These are phyloP conservation scores for Leptopilina syphax DNA, from an alignment of 2,888 invertebrate genomes.

Conservation along the genomic window DNA sequence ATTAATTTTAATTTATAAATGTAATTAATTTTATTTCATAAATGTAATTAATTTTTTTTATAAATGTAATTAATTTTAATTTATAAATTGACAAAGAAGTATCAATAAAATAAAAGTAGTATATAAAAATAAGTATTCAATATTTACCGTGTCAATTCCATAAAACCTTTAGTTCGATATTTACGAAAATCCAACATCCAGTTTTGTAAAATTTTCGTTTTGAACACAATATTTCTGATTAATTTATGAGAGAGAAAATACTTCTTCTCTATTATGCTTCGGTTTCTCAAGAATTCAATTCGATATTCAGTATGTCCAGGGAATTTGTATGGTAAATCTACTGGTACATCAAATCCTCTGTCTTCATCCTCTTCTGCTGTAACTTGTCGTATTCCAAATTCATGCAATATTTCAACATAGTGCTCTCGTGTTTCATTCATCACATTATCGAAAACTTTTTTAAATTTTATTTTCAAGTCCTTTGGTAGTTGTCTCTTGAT, in stretches of 20 bases:
- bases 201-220: slow-evolving; percentile 78
- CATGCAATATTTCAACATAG: slow-evolving; percentile 73
- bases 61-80: background rate
- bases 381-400: slow-evolving; percentile 82
- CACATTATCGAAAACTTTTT: slow-evolving; percentile 78
- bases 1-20: too few relatives aligned
- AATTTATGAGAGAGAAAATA: slow-evolving; percentile 82
- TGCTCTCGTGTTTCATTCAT: slow-evolving; percentile 77
- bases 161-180: slow-evolving; percentile 77
- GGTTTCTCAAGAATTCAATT: slow-evolving; percentile 79
- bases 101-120: background rate
- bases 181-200: slow-evolving; percentile 79
- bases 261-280: slow-evolving; percentile 79
- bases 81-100: too few relatives aligned
- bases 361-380: slow-evolving; percentile 81
- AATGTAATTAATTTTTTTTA: too few relatives aligned
- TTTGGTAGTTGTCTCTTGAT: slow-evolving; percentile 80
- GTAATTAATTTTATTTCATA: background rate
- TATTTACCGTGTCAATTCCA: slow-evolving; percentile 71
- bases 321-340: slow-evolving; percentile 80
- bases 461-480: slow-evolving; percentile 80
- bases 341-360: slow-evolving; percentile 76
- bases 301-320: slow-evolving; percentile 82
- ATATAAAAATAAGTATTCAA: slow-evolving; percentile 20
- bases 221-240: slow-evolving; percentile 80